phyloP scores from a whole-genome alignment of 2,113 vertebrate genomes.

The Gobio gobio region DNA sequence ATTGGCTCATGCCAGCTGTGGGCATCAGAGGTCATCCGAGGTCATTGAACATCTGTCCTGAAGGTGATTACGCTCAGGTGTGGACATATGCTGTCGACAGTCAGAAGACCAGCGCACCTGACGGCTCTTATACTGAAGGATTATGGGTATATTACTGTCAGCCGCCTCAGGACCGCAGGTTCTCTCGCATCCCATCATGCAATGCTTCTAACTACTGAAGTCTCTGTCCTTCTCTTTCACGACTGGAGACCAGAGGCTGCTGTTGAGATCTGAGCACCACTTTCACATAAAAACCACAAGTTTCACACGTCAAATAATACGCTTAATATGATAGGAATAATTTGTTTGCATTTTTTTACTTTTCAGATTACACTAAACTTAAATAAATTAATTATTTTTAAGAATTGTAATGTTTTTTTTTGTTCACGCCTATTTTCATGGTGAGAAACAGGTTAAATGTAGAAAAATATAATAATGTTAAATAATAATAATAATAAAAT shows the following conservation, averaged over 20 bases:
- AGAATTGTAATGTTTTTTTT: too few species aligned
- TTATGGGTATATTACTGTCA: slow-evolving; percentile 4
- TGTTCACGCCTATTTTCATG: background rate
- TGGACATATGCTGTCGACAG: slow-evolving; percentile 51
- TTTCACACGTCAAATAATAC: too few species aligned
- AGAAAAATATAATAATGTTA: background rate
- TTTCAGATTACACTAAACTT: too few species aligned
- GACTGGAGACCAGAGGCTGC: too few species aligned
- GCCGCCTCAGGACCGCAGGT: background rate
- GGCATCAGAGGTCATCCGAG: background rate
- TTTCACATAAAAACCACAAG: too few species aligned
- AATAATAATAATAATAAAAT: too few species aligned
- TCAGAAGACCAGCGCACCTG: background rate
- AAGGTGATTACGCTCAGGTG: slow-evolving; percentile 53
- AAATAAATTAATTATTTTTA: too few species aligned
- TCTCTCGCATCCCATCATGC: background rate
- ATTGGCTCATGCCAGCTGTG: too few species aligned
- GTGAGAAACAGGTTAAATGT: background rate
- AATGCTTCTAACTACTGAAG: background rate
- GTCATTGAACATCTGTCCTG: slow-evolving; percentile 36
- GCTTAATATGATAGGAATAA: too few species aligned
- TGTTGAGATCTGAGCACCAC: too few species aligned
- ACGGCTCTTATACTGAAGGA: background rate
- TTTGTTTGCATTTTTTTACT: too few species aligned
- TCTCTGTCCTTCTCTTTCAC: background rate